Evolutionary conservation across 2,113 vertebrate genomes (phyloP), one percentile per base, ranked within the genome.

Genomic region (Synchiropus splendidus): DNA sequence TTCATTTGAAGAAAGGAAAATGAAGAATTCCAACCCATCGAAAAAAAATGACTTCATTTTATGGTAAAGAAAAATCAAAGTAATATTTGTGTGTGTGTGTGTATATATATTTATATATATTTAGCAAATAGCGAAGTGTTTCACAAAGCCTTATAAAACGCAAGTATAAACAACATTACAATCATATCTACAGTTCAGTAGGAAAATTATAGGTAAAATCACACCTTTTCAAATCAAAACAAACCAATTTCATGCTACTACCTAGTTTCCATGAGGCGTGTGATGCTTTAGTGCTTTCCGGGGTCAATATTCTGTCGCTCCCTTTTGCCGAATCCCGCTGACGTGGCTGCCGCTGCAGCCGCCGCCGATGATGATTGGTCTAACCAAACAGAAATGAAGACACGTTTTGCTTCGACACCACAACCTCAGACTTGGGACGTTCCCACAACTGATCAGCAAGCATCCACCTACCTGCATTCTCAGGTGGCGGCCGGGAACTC

Each of bases 101-200:
- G 21, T 27, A 27, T 27, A 27, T 27, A 27, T 27, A 27, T 27
- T 27, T 27, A 27, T 74, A 69, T 82, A 78, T 78, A 79, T 72
- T 75, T 58, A 79, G 71, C 21, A 27, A 79, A 81, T 70, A 80
- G 81, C 67, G 50, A 82, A 81, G 74, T 84, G 74, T 82, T 78
- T 82, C 84, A 86, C 83, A 85, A 84, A 83, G 79, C 75, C 75
- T 86, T 85, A 87, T 83, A 86, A 87, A 86, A 86, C 78, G 64
- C 76, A 85, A 83, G 81, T 84, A 86, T 83, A 85, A 85, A 87
- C 83, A 84, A 85, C 76, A 84, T 79, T 82, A 80, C 78, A 78
- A 76, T 80, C 54, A 81, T 84, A 81, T 82, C 71, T 82, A 85
- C 80, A 83, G 75, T 78, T 82, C 81, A 83, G 71, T 74, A 77